Conservation (phyloP, 2,797 vertebrate species). For the Rhadinocentrus ornatus region DNA sequence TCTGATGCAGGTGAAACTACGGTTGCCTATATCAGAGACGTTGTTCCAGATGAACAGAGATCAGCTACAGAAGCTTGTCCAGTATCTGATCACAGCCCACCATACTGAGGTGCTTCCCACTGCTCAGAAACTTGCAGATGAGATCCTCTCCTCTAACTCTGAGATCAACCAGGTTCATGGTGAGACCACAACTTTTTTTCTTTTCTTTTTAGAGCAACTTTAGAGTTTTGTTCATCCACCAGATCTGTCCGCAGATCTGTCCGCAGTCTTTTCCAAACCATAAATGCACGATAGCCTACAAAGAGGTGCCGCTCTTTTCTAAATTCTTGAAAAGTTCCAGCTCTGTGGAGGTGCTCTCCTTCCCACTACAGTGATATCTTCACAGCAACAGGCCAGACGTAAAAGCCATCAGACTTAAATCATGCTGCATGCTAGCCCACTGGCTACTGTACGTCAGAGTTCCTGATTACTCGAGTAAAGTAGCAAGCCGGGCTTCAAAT, state of each 20-base stretch:
- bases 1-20: slow-evolving; percentile 90
- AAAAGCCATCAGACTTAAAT: slow-evolving; percentile 63
- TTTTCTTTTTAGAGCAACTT: background rate
- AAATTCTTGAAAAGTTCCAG: slow-evolving; percentile 70
- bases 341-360: slow-evolving; percentile 89
- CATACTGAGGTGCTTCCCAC: slow-evolving; percentile 99
- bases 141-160: slow-evolving; percentile 98
- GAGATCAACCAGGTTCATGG: slow-evolving; percentile 99
- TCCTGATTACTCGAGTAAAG: slow-evolving; percentile 49
- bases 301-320: slow-evolving; percentile 7
- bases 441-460: slow-evolving; percentile 47
- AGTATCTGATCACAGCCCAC: slow-evolving; percentile 99
- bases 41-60: slow-evolving; percentile 99
- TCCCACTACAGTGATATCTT: slow-evolving; percentile 90
- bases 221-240: background rate
- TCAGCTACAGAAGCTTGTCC: slow-evolving; percentile 98
- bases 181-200: slow-evolving; percentile 74
- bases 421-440: slow-evolving; percentile 36
- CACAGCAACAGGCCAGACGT: slow-evolving; percentile 79
- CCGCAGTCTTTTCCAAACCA: background rate
- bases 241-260: background rate
- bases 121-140: slow-evolving; percentile 97
- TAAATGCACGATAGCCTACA: slow-evolving; percentile 10
- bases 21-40: slow-evolving; percentile 98
- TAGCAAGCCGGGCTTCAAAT: slow-evolving; percentile 61